Evolutionary conservation across 1,140 invertebrate genomes (phyloP).

Genomic region (Lordiphosa clarofinis): DNA sequence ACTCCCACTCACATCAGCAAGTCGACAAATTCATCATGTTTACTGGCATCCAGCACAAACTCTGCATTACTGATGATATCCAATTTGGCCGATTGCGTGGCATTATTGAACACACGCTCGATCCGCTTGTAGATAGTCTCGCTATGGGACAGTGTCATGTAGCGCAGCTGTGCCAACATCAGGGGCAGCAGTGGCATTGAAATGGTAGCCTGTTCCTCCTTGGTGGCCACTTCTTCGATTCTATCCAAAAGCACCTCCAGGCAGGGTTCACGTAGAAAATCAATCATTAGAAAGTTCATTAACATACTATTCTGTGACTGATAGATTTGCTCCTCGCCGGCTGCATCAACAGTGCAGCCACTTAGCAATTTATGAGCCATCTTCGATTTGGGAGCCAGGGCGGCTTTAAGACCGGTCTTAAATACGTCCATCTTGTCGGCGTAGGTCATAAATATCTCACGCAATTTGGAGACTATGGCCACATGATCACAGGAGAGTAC

Average conservation of each 20-base stretch:
- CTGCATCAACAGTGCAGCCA: constrained; percentile 60
- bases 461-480: constrained; percentile 64
- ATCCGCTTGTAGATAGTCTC: constrained; percentile 58
- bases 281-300: constrained; percentile 79
- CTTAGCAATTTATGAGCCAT: constrained; percentile 74
- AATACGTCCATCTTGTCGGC: constrained; percentile 75
- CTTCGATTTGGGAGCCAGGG: constrained; percentile 69
- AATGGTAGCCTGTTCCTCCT: constrained; percentile 25
- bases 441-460: constrained; percentile 57
- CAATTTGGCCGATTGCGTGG: constrained; percentile 36
- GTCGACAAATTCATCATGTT: constrained; percentile 71
- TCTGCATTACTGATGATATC: constrained; percentile 67
- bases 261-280: constrained; percentile 76
- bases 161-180: constrained; percentile 68
- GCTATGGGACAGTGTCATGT: constrained; percentile 56
- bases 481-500: constrained; percentile 72
- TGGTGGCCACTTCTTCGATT: constrained; percentile 61
- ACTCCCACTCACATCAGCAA: constrained; percentile 51
- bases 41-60: constrained; percentile 58
- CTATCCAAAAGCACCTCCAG: constrained; percentile 78
- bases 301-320: constrained; percentile 80
- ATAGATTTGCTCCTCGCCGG: constrained; percentile 61
- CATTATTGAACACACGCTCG: constrained; percentile 53
- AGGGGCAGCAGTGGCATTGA: constrained; percentile 51
- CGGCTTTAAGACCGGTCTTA: constrained; percentile 69